Evolutionary conservation across 2,113 vertebrate species (phyloP).

Genomic region (Siniperca knerii): DNA sequence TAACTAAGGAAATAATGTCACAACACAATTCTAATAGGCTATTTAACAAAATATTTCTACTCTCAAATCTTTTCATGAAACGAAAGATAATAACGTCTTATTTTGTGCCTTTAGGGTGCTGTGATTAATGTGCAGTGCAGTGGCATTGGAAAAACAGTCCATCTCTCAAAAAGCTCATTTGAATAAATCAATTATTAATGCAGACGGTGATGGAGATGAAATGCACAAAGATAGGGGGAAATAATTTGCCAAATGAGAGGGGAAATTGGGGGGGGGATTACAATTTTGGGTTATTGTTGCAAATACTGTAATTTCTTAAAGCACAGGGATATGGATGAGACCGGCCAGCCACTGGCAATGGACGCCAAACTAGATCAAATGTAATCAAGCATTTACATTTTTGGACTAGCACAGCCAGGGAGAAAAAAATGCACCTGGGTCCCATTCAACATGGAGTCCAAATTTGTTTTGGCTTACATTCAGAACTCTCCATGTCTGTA

Average conservation of each 20-base stretch:
- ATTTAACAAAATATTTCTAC: background rate
- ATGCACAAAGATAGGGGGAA: conserved; percentile 3
- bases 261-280: background rate
- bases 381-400: conserved; percentile 39
- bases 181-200: conserved; percentile 68
- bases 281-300: conserved; percentile 12
- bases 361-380: conserved; percentile 17
- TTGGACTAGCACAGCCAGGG: background rate
- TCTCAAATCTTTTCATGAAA: background rate
- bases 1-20: background rate
- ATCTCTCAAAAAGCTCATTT: conserved; percentile 53
- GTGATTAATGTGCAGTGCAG: conserved; percentile 37
- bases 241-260: conserved; percentile 31
- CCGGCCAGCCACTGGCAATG: background rate
- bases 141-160: conserved; percentile 23
- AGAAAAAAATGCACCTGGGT: conserved; percentile 8
- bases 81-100: background rate
- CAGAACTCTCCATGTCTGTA: background rate
- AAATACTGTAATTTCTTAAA: conserved; percentile 20
- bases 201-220: conserved; percentile 41
- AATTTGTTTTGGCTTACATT: conserved; percentile 3
- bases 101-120: conserved; percentile 4
- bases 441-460: conserved; percentile 7
- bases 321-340: conserved; percentile 8
- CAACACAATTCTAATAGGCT: background rate